Evolutionary conservation across 2,797 vertebrate genomes (phyloP).

Genomic region (Momotus momota): DNA sequence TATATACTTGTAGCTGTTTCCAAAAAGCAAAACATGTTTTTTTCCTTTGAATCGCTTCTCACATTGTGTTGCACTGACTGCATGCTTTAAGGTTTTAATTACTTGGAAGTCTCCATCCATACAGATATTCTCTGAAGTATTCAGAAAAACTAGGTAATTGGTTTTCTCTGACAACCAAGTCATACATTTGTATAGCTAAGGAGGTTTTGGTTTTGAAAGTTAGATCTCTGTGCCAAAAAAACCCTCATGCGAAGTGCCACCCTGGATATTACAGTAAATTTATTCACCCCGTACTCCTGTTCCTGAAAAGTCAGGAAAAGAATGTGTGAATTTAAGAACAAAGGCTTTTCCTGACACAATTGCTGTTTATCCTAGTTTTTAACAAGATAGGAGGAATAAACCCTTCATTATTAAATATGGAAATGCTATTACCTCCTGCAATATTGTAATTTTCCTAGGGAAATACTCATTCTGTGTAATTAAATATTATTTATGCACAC

Average conservation of each 20-base stretch:
- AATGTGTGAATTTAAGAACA: neutral
- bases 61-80: rapidly evolving
- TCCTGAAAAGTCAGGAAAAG: neutral
- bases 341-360: neutral
- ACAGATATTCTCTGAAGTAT: neutral
- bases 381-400: neutral
- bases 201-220: neutral
- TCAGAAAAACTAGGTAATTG: neutral
- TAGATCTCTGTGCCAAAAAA: neutral
- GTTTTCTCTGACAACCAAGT: neutral
- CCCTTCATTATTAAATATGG: neutral
- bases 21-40: neutral
- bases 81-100: neutral
- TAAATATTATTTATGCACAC: neutral
- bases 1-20: neutral
- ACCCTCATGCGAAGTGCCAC: neutral
- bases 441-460: neutral
- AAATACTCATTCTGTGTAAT: neutral
- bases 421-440: neutral
- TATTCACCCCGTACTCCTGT: neutral
- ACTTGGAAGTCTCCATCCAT: neutral
- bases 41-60: neutral
- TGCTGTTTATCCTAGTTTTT: neutral
- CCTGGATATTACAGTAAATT: neutral
- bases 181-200: neutral